A percentile compares a stretch with the other conserved stretches of the same genome.
phyloP scores from a whole-genome alignment of 35 echinoderm and acorn worm species.

The Eucidaris tribuloides region DNA sequence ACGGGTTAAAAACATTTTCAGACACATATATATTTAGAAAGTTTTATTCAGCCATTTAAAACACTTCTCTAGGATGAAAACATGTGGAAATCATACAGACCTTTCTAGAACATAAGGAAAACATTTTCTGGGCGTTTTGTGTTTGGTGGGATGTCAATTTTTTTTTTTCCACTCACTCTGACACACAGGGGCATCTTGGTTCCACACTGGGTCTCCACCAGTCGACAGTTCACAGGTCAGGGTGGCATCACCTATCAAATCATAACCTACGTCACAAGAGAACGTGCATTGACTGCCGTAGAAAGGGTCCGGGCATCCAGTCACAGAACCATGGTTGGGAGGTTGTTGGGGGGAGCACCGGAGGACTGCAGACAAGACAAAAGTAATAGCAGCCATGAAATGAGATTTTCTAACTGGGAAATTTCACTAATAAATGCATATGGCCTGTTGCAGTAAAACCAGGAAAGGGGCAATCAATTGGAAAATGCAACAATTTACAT shows the following conservation, averaged over 20 bases:
- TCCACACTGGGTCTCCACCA: background rate
- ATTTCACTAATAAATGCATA: no score
- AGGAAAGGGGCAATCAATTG: no score
- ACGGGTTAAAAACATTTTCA: background rate
- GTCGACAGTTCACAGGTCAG: conserved; percentile 20
- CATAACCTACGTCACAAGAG: conserved; percentile 38
- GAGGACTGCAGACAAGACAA: conserved; percentile 12
- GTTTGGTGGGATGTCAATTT: no score
- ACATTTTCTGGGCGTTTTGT: no score
- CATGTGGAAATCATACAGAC: background rate
- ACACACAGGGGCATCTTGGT: background rate
- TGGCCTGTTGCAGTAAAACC: no score
- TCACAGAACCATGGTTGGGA: conserved; percentile 12
- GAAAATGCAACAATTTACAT: no score
- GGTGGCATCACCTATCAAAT: background rate
- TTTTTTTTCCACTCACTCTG: background rate
- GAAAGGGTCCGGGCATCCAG: background rate
- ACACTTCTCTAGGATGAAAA: background rate
- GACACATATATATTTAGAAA: background rate
- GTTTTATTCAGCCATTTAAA: background rate
- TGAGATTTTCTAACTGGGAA: no score
- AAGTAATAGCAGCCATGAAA: no score
- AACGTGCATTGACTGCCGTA: conserved; percentile 35
- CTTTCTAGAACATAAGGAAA: no score
- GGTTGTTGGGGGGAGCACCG: background rate